Evolutionary conservation across 2,113 vertebrate genomes (phyloP), one percentile per base, ranked within the genome.

Genomic region (Notiomystis cincta): DNA sequence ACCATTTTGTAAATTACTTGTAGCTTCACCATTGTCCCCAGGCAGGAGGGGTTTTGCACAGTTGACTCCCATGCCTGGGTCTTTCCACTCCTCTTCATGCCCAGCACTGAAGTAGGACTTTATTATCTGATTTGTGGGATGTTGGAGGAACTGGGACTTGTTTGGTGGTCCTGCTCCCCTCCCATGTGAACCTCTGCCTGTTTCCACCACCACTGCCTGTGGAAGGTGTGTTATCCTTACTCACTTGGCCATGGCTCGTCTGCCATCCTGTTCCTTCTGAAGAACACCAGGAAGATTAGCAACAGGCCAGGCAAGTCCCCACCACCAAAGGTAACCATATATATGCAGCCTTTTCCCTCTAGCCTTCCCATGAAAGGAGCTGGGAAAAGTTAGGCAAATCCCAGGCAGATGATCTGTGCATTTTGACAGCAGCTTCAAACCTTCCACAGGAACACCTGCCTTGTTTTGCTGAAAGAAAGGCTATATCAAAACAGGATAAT

Each of bases 11-110:
- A 45, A 54, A 47, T 24, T 7, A 22, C 44, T 64, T 1, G 0
- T 60, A 44, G 45, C 13, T 60, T 24, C 25, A 17, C 56, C 0
- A 0, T 35, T 67, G 15, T 61, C n/a, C 45, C 33, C 16, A 21
- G 2, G 15, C 12, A 61, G 53, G 24, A 53, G 12, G 12, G 7
- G 3, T 14, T 83, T 70, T 70, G 33, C 30, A 27, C 0, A 1
- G 22, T 24, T 61, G 50, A 4, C 14, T 19, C 70, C 33, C 1
- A 3, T 37, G 15, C 54, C 28, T 40, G 21, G 5, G 14, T 60
- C 14, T 24, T 18, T 51, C 24, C 27, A 7, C 33, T 72, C n/a
- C 28, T 70, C 61, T 60, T 65, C 40, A 5, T 56, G 53, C 62
- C 30, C 13, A 23, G 25, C 0, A 3, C 51, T 25, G 30, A 82